These are phyloP conservation scores for Amblyopsis hoosieri DNA, from an alignment of 2,797 vertebrate species.

Conservation along the genomic window DNA sequence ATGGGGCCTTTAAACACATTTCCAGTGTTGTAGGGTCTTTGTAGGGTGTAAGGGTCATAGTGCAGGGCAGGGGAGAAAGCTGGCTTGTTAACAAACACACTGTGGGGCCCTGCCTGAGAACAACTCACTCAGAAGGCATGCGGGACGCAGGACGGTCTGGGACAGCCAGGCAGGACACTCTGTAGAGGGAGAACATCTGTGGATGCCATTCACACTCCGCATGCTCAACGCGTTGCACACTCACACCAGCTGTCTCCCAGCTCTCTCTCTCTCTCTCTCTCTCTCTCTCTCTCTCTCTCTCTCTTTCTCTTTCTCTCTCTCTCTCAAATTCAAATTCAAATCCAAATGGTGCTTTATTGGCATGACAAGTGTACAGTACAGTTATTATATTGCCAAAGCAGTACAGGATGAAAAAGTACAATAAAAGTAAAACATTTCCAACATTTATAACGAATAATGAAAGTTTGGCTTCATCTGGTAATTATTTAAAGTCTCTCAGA, in stretches of 20 bases:
- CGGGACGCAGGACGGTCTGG: slow-evolving; percentile 33
- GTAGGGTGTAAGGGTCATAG: neutral
- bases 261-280: neutral
- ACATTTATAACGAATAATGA: no score
- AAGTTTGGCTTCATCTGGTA: no score
- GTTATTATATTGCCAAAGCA: no score
- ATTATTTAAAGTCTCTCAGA: no score
- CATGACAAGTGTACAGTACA: no score
- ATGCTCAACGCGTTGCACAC: slow-evolving; percentile 32
- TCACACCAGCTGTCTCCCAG: slow-evolving; percentile 48
- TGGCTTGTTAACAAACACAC: slow-evolving; percentile 49
- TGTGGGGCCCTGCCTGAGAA: slow-evolving; percentile 34
- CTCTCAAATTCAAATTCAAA: no score
- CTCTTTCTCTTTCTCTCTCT: neutral
- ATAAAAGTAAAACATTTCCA: no score
- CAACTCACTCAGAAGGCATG: slow-evolving; percentile 47
- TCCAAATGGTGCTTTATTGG: no score
- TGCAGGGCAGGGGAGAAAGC: slow-evolving; percentile 22
- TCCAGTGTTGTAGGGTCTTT: neutral
- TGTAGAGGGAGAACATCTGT: slow-evolving; percentile 65
- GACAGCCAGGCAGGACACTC: slow-evolving; percentile 36
- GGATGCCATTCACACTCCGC: slow-evolving; percentile 64
- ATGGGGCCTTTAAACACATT: no score
- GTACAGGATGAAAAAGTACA: no score
- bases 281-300: neutral